phyloP scores from a whole-genome alignment of 2,888 invertebrate species.

The Ommatoiulus sabulosus region DNA sequence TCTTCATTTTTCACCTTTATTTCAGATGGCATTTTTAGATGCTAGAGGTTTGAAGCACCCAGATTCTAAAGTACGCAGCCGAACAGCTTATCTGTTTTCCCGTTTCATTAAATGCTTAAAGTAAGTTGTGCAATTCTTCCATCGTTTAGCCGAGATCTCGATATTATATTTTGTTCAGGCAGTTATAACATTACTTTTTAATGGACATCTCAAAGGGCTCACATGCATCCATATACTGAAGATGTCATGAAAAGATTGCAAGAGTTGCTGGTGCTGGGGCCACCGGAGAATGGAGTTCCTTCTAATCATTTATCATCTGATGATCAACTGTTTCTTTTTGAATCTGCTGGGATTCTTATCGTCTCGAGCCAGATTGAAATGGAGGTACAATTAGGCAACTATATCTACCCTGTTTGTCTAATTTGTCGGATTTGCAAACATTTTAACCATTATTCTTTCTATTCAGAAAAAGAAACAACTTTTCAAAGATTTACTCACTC shows the following conservation, averaged over 20 bases:
- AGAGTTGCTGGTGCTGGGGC: slow-evolving; percentile 70
- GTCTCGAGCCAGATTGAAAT: slow-evolving; percentile 69
- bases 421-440: no score
- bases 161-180: not conserved
- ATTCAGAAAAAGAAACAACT: slow-evolving; percentile 68
- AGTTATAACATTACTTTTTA: slow-evolving; percentile 58
- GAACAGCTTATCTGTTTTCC: slow-evolving; percentile 72
- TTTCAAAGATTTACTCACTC: slow-evolving; percentile 69
- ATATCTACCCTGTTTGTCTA: no score
- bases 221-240: slow-evolving; percentile 68
- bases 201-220: slow-evolving; percentile 64
- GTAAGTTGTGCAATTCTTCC: slow-evolving; percentile 65
- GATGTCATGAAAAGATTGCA: slow-evolving; percentile 70
- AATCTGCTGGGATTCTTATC: slow-evolving; percentile 72
- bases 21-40: slow-evolving; percentile 69
- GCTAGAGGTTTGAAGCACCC: slow-evolving; percentile 70
- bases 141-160: not conserved
- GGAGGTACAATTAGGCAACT: slow-evolving; percentile 65
- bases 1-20: not conserved
- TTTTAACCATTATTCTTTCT: slow-evolving; percentile 45
- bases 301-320: slow-evolving; percentile 68
- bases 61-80: slow-evolving; percentile 70
- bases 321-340: slow-evolving; percentile 73
- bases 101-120: slow-evolving; percentile 72
- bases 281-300: slow-evolving; percentile 66